Percentiles rank a stretch among this genome's conserved stretches.
phyloP scores from a whole-genome alignment of 2,113 vertebrate species.

The Illadopsis cleaveri region DNA sequence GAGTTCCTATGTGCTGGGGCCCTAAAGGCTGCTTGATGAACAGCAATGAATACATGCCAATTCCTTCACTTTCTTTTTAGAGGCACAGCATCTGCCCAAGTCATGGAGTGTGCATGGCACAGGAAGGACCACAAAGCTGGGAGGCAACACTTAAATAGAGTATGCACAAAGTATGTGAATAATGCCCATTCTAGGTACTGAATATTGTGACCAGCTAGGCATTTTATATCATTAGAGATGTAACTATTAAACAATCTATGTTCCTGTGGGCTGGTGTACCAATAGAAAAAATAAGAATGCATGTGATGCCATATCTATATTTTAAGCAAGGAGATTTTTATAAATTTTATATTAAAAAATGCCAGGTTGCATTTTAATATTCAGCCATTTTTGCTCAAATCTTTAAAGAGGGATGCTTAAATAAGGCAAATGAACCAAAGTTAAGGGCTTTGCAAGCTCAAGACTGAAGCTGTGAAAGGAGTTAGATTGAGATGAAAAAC shows the following conservation, averaged over 20 bases:
- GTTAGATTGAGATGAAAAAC: not conserved
- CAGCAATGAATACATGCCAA: not conserved
- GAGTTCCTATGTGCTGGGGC: fast-evolving
- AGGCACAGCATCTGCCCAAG: not conserved
- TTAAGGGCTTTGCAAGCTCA: not conserved
- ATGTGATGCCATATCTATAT: not conserved
- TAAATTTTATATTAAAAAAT: not conserved
- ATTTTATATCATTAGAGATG: not conserved
- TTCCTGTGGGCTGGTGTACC: not conserved
- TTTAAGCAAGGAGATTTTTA: not conserved
- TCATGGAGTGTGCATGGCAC: fast-evolving
- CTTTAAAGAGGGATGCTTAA: not conserved
- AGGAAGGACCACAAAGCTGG: not conserved
- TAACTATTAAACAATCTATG: not conserved
- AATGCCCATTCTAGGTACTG: not conserved
- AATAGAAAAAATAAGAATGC: not conserved
- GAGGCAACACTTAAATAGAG: not conserved
- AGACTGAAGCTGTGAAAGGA: not conserved
- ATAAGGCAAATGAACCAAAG: not conserved
- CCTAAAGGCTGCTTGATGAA: not conserved
- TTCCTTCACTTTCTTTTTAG: not conserved
- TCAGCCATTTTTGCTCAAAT: not conserved
- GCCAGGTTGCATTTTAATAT: not conserved
- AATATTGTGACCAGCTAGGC: not conserved
- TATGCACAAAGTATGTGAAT: not conserved